Base-by-base conservation (phyloP, 2,888 invertebrate genomes). In the Molorchus minor region DNA sequence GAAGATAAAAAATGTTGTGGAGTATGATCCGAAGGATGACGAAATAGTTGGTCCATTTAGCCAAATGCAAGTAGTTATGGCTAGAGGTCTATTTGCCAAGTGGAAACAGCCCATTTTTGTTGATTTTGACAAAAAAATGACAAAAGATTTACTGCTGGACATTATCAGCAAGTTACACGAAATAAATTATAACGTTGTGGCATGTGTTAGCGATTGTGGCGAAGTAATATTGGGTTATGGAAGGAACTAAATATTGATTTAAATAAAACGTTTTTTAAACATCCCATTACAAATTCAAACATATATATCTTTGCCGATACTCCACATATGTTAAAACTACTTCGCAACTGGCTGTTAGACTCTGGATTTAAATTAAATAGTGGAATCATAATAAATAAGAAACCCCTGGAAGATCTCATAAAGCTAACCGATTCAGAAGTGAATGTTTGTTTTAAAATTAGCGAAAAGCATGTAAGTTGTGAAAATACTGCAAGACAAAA, bases 161-260 rank as follows among this genome's bases (percentile, higher is more conserved):
- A 40, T 19, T 10, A 17, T 17, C 25, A 47, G 46, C 25, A 44
- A 20, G 43, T 30, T 35, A 5, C 20, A 53, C 46, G 30, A 45
- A 45, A 45, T 36, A 46, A 49, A 40, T 25, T 51, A 52, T 15
- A 12, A 13, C 2, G 68, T 68, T 5, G 67, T 73, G 3, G 72
- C 70, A 3, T 65, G 64, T 56, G 66, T 68, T 2, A 58, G 36
- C n/a, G 68, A 72, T 47, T 69, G 65, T 49, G 72, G 67, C 1
- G 56, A 57, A 15, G 68, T 5, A 70, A 67, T 40, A 29, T 65
- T 7, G 67, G 65, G 2, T 29, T 70, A 20, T 70, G 68, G 68
- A 61, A 62, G 46, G 43, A 51, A 33, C 46, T 65, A n/a, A 35
- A 17, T 8, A 44, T 68, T 20, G 21, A 15, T 13, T 16, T 35